A percentile compares a stretch with the other conserved stretches of the same genome.
These are phyloP conservation scores for Polietes domitor DNA, from an alignment of 2,888 invertebrate species.

Conservation along the genomic window DNA sequence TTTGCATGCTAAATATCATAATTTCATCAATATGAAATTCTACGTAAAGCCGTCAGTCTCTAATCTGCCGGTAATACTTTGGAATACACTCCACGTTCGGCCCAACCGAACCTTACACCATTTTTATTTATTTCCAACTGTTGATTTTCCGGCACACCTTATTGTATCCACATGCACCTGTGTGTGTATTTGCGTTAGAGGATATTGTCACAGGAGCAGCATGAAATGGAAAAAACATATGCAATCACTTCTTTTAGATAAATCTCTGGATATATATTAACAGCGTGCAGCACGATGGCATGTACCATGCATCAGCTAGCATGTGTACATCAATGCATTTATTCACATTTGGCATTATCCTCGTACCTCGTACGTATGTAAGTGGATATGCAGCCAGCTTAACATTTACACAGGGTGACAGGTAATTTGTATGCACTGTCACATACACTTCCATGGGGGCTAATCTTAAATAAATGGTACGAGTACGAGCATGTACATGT, in stretches of 20 bases:
- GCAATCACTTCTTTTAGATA: constrained; percentile 18
- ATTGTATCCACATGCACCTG: neutral
- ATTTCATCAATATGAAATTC: too few species aligned
- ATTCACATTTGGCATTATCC: constrained; percentile 1
- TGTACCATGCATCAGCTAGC: neutral
- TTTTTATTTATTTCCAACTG: too few species aligned
- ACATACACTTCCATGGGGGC: neutral
- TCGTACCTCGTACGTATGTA: neutral
- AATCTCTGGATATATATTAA: constrained; percentile 18
- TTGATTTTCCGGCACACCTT: too few species aligned
- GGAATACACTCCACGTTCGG: too few species aligned
- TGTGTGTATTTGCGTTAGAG: neutral
- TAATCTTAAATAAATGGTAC: too few species aligned
- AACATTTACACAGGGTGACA: constrained; percentile 3
- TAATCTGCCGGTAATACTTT: too few species aligned
- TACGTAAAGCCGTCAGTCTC: too few species aligned
- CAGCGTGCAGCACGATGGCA: neutral
- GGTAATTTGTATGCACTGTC: constrained; percentile 14
- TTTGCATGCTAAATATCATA: too few species aligned
- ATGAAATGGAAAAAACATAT: neutral
- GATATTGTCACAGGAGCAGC: neutral
- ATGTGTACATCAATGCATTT: constrained; percentile 2
- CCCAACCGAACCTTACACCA: too few species aligned
- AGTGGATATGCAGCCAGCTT: neutral
- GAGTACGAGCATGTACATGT: too few species aligned